Evolutionary conservation across 2,797 vertebrate genomes (phyloP).

Genomic region (Ficedula albicollis): DNA sequence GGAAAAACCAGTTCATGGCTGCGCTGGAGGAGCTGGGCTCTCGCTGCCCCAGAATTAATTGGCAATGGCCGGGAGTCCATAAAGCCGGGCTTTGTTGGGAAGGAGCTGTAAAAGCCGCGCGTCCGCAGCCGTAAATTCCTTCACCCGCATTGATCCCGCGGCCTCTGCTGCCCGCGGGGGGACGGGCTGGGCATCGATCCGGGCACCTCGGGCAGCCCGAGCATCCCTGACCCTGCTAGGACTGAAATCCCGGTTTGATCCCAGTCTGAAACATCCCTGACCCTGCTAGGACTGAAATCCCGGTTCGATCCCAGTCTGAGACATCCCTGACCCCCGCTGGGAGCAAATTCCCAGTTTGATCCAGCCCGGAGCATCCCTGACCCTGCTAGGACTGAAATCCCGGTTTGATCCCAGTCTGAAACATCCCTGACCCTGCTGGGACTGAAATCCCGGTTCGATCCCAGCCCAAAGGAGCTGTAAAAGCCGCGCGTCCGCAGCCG

Average conservation of each 20-base stretch:
- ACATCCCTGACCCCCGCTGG: too few species aligned
- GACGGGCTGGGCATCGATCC: not conserved
- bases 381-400: not conserved
- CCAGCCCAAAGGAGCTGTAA: not conserved
- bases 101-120: not conserved
- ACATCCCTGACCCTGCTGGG: too few species aligned
- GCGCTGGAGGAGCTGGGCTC: not conserved
- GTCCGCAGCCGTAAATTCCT: slow-evolving; percentile 8
- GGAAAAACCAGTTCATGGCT: accelerated
- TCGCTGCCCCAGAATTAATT: slow-evolving; percentile 5
- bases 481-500: not conserved
- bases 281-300: not conserved
- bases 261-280: accelerated
- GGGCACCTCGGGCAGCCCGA: accelerated
- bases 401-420: accelerated
- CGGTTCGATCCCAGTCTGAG: accelerated
- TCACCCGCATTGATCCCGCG: slow-evolving; percentile 41
- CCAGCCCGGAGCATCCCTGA: too few species aligned
- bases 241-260: accelerated
- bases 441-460: too few species aligned
- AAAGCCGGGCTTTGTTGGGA: not conserved
- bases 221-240: not conserved
- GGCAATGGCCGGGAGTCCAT: not conserved
- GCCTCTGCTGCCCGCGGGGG: not conserved
- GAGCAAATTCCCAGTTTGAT: accelerated